Conservation (phyloP, 2,797 vertebrate genomes). For the Oryzias dopingdopingensis region DNA sequence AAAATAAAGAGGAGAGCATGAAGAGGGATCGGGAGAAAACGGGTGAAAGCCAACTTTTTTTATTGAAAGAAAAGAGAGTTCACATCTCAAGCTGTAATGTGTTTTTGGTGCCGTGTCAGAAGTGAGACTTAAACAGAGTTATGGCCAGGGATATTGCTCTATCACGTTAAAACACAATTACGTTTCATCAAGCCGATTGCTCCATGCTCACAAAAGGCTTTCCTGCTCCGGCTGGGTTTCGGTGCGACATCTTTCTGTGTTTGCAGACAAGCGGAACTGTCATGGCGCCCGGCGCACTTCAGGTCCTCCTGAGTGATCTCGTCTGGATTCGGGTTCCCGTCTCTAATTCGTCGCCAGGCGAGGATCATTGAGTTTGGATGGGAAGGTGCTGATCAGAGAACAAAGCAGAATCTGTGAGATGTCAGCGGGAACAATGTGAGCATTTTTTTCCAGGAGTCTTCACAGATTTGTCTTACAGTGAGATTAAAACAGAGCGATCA, state of each 20-base stretch:
- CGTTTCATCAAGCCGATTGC: conserved; percentile 68
- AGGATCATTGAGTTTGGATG: conserved; percentile 55
- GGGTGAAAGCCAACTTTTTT: conserved; percentile 64
- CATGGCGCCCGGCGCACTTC: too few species aligned
- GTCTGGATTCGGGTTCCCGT: conserved; percentile 48
- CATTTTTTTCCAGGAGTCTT: conserved; percentile 28
- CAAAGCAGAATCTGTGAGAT: conserved; percentile 32
- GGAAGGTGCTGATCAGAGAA: conserved; percentile 43
- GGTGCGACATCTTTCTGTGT: conserved; percentile 38
- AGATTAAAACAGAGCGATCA: conserved; percentile 3
- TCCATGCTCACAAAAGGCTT: conserved; percentile 48
- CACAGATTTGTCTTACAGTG: conserved; percentile 11
- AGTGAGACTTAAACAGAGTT: conserved; percentile 75
- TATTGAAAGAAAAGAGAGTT: conserved; percentile 71
- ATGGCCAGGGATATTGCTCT: conserved; percentile 74
- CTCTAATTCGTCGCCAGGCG: conserved; percentile 41
- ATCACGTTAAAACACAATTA: conserved; percentile 77
- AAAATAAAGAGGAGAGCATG: conserved; percentile 49
- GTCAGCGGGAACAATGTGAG: conserved; percentile 32
- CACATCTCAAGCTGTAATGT: conserved; percentile 67
- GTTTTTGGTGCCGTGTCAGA: conserved; percentile 75
- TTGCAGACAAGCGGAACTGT: conserved; percentile 4
- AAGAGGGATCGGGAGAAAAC: conserved; percentile 42
- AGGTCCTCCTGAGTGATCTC: conserved; percentile 25
- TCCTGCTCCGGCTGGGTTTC: conserved; percentile 33